phyloP scores from a whole-genome alignment of 2,113 vertebrate genomes.

The Antechinus stuartii region DNA sequence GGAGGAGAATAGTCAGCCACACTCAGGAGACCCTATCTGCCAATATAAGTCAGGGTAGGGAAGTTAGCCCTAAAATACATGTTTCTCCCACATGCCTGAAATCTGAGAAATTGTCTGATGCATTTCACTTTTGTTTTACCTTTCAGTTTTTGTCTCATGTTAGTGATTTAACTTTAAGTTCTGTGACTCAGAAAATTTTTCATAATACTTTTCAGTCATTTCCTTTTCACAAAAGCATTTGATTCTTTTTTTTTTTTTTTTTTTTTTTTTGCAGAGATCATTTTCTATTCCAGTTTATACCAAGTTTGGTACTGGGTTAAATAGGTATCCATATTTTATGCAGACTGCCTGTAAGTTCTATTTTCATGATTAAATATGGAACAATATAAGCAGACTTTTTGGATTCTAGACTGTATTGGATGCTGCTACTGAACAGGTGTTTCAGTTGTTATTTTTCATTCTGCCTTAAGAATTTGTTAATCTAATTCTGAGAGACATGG shows the following conservation, averaged over 20 bases:
- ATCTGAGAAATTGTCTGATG: neutral
- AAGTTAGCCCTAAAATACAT: neutral
- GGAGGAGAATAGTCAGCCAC: neutral
- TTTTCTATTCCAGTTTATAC: neutral
- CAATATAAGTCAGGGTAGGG: neutral
- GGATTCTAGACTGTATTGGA: neutral
- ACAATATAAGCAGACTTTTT: neutral
- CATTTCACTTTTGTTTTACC: neutral
- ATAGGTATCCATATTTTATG: neutral
- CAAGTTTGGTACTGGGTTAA: neutral
- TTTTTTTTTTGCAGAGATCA: neutral
- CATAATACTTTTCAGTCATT: neutral
- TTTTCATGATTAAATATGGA: neutral
- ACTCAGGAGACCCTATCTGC: neutral
- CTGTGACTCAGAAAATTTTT: neutral
- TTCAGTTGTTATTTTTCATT: neutral
- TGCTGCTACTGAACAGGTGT: neutral
- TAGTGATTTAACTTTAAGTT: neutral
- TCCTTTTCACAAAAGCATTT: neutral
- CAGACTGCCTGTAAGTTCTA: neutral
- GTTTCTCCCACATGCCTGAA: neutral
- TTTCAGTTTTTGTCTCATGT: neutral
- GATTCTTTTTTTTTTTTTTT: too few species aligned
- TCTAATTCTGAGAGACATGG: neutral
- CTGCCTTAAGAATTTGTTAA: neutral